A percentile compares a stretch with the other conserved stretches of the same genome.
Conservation (phyloP, 2,888 invertebrate species). For the Tubulanus polymorphus region DNA sequence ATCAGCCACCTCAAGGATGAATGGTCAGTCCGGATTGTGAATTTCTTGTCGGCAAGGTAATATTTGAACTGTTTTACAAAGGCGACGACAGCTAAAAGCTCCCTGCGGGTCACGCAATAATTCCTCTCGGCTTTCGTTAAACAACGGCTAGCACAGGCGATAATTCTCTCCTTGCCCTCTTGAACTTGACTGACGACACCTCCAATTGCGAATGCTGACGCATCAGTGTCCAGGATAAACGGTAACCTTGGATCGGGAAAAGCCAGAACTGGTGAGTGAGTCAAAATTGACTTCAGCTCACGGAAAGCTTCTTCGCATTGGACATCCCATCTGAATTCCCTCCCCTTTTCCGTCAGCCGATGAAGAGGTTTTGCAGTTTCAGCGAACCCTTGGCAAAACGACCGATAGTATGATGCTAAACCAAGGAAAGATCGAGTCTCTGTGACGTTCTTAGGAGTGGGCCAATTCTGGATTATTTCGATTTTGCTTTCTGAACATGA, state of each 20-base stretch:
- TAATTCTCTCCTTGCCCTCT: background rate
- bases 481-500: constrained; percentile 1
- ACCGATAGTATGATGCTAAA: constrained; percentile 3
- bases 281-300: background rate
- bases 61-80: too few relatives aligned
- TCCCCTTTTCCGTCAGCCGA: background rate
- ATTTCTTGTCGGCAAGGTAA: too few relatives aligned
- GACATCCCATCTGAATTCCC: background rate
- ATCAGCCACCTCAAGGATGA: too few relatives aligned
- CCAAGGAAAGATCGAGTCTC: constrained; percentile 6
- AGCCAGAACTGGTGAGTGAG: background rate
- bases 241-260: background rate
- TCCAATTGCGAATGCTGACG: background rate
- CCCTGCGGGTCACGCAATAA: background rate
- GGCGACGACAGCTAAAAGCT: background rate
- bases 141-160: background rate
- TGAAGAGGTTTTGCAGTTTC: constrained; percentile 3
- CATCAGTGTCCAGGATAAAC: background rate
- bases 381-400: constrained; percentile 4
- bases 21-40: too few relatives aligned
- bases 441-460: background rate
- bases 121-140: background rate
- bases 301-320: background rate
- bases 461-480: constrained; percentile 1
- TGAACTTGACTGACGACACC: background rate